Evolutionary conservation across 1,140 invertebrate species (phyloP).

Genomic region (Saccostrea cuccullata): DNA sequence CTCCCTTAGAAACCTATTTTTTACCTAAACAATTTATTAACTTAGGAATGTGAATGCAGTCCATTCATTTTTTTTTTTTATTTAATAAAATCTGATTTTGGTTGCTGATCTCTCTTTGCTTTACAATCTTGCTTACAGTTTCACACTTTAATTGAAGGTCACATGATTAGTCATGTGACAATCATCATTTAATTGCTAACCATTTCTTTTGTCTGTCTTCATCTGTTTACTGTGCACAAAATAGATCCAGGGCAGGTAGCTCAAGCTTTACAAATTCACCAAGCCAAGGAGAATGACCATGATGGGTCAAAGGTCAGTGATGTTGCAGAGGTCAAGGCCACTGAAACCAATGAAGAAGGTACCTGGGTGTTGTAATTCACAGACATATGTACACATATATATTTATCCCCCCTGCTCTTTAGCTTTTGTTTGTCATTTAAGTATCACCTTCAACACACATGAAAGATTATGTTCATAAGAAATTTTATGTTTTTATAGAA

Average conservation of each 20-base stretch:
- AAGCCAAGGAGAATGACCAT: slow-evolving; percentile 30
- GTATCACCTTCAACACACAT: background rate
- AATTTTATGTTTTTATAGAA: background rate
- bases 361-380: slow-evolving; percentile 22
- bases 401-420: background rate
- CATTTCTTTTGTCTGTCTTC: slow-evolving; percentile 25
- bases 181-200: background rate
- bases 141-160: slow-evolving; percentile 1
- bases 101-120: slow-evolving; percentile 21
- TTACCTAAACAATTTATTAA: background rate
- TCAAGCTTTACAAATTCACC: slow-evolving; percentile 32
- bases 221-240: slow-evolving; percentile 7
- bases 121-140: slow-evolving; percentile 18
- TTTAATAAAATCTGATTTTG: background rate
- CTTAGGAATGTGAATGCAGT: background rate
- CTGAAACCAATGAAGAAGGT: slow-evolving; percentile 9
- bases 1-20: background rate
- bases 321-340: slow-evolving; percentile 15
- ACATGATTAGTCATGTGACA: background rate
- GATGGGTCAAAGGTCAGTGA: slow-evolving; percentile 13
- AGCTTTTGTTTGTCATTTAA: background rate
- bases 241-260: slow-evolving; percentile 40
- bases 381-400: too few species aligned
- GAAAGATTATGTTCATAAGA: background rate
- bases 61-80: background rate